Conservation (phyloP, 2,113 vertebrate genomes). For the Psilopsiagon aurifrons region DNA sequence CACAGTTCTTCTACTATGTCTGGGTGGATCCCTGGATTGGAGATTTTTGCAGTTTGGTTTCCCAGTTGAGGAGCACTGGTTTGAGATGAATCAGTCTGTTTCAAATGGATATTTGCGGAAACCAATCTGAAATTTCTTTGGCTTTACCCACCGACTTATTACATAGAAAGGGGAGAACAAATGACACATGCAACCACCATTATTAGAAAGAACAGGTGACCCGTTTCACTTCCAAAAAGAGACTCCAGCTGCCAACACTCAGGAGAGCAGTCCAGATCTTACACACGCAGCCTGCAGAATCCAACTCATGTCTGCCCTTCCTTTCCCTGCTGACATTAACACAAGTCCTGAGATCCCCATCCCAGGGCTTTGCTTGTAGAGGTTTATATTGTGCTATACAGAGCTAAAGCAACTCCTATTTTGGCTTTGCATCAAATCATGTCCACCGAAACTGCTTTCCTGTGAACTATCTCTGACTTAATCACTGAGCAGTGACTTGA, state of each 20-base stretch:
- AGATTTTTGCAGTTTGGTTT: background rate
- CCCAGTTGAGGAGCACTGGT: background rate
- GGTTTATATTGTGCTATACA: background rate
- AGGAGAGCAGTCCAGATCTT: background rate
- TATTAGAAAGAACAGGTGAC: background rate
- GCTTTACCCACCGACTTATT: background rate
- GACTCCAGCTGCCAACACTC: background rate
- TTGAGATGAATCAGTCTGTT: background rate
- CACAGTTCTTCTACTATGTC: background rate
- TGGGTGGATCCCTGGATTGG: background rate
- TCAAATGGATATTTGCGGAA: background rate
- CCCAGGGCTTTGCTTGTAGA: background rate
- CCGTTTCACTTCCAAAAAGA: background rate
- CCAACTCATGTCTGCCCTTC: background rate
- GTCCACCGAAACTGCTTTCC: background rate
- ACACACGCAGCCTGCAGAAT: background rate
- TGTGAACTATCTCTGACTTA: background rate
- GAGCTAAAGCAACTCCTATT: background rate
- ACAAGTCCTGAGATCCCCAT: fast-evolving
- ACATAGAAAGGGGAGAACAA: background rate
- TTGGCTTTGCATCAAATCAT: background rate
- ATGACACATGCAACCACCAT: background rate
- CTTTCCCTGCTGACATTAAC: background rate
- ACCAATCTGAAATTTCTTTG: background rate
- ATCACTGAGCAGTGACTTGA: background rate